Evolutionary conservation across 2,797 vertebrate species (phyloP).

Genomic region (Gymnoscopelus microlampas): DNA sequence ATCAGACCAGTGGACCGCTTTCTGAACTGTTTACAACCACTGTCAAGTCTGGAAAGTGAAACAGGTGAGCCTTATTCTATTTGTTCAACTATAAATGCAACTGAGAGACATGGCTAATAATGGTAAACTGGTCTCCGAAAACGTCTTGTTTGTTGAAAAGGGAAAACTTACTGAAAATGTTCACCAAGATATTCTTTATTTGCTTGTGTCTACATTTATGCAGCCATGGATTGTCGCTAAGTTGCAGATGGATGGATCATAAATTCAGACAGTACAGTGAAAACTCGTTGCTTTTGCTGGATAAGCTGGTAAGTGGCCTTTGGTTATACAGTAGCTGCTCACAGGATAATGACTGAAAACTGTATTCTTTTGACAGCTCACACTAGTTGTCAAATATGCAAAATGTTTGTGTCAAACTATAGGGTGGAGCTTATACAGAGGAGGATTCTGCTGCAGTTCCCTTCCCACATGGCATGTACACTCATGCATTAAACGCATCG

Average conservation of each 20-base stretch:
- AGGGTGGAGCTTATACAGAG: slow-evolving; percentile 20
- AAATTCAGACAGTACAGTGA: slow-evolving; percentile 59
- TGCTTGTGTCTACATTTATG: slow-evolving; percentile 30
- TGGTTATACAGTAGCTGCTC: background rate
- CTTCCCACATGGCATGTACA: slow-evolving; percentile 65
- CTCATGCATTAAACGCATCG: slow-evolving; percentile 44
- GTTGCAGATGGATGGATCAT: slow-evolving; percentile 66
- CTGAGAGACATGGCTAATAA: too few species aligned
- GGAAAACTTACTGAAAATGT: slow-evolving; percentile 27
- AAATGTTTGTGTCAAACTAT: background rate
- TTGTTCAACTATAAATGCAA: too few species aligned
- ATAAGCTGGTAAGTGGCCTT: slow-evolving; percentile 51
- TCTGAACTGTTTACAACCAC: too few species aligned
- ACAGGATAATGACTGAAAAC: too few species aligned
- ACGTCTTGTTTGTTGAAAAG: background rate
- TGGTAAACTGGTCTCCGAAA: too few species aligned
- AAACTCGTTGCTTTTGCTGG: slow-evolving; percentile 42
- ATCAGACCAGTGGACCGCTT: too few species aligned
- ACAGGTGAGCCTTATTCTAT: too few species aligned
- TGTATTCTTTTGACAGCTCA: background rate
- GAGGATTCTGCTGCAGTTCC: slow-evolving; percentile 16
- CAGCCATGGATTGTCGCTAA: slow-evolving; percentile 25
- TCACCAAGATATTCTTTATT: slow-evolving; percentile 14
- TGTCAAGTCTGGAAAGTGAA: too few species aligned
- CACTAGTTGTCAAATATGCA: background rate